Conservation (phyloP, 1,140 invertebrate species). For the Babylonia areolata region DNA sequence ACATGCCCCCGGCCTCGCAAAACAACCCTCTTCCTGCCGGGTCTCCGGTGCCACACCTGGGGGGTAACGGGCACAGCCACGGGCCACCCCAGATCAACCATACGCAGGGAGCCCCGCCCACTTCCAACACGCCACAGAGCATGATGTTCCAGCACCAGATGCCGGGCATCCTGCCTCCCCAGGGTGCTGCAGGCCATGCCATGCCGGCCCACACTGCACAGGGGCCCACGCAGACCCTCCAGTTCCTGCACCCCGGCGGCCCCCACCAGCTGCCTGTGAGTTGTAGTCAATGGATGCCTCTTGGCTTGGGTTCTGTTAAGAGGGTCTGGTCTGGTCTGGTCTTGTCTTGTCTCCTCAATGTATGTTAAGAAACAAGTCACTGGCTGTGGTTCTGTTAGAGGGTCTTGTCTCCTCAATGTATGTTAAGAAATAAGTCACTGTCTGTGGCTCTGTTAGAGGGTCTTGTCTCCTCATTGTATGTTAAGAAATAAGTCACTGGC, state of each 20-base stretch:
- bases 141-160: slow-evolving; percentile 37
- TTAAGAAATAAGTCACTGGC: no score
- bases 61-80: slow-evolving; percentile 25
- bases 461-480: no score
- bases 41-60: slow-evolving; percentile 30
- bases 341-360: no score
- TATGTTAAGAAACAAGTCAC: no score
- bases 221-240: not conserved
- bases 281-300: not conserved
- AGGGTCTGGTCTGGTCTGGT: no score
- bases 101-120: slow-evolving; percentile 42
- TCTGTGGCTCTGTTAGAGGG: no score
- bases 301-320: no score
- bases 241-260: slow-evolving; percentile 17
- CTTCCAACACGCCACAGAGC: slow-evolving; percentile 57
- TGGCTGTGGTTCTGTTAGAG: no score
- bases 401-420: no score
- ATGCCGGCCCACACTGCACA: slow-evolving; percentile 31
- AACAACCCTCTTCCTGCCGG: slow-evolving; percentile 31
- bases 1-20: not conserved
- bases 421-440: no score
- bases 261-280: not conserved
- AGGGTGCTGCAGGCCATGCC: slow-evolving; percentile 35
- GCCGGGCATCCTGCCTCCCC: slow-evolving; percentile 11
- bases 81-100: slow-evolving; percentile 38